Conservation (phyloP, 1,140 invertebrate species). For the Copidosoma floridanum region DNA sequence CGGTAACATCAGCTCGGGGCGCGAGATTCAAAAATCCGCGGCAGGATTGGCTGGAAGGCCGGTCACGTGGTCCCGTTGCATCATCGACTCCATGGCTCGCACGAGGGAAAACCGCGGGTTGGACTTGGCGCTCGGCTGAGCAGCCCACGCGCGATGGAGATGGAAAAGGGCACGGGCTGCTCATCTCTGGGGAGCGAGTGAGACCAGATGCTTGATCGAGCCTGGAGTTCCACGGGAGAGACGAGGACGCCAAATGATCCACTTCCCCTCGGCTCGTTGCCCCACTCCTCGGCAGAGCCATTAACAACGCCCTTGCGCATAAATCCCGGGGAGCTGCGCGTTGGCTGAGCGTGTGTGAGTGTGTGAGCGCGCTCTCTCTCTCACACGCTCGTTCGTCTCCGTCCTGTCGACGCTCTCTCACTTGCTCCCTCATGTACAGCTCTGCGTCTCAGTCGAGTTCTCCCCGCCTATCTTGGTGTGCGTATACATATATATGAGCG, state of each 20-base stretch:
- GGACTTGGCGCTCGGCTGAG: not conserved
- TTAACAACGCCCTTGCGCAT: slow-evolving; percentile 58
- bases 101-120: not conserved
- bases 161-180: not conserved
- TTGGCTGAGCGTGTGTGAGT: slow-evolving; percentile 27
- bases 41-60: slow-evolving; percentile 24
- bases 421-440: slow-evolving; percentile 25
- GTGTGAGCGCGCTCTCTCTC: slow-evolving; percentile 27
- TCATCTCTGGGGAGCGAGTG: not conserved
- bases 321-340: slow-evolving; percentile 45
- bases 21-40: slow-evolving; percentile 41
- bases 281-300: slow-evolving; percentile 41
- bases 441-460: not conserved
- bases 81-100: slow-evolving; percentile 19
- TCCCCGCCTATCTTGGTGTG: too few relatives aligned
- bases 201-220: not conserved
- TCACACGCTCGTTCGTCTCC: slow-evolving; percentile 40
- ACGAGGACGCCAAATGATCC: slow-evolving; percentile 17
- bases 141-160: not conserved
- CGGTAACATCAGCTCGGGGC: slow-evolving; percentile 28
- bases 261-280: slow-evolving; percentile 25
- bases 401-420: slow-evolving; percentile 40
- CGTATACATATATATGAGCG: too few relatives aligned
- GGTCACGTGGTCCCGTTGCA: slow-evolving; percentile 39
- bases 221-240: not conserved